Evolutionary conservation across 1,140 invertebrate species (phyloP).

Genomic region (Neotoxoptera formosana): DNA sequence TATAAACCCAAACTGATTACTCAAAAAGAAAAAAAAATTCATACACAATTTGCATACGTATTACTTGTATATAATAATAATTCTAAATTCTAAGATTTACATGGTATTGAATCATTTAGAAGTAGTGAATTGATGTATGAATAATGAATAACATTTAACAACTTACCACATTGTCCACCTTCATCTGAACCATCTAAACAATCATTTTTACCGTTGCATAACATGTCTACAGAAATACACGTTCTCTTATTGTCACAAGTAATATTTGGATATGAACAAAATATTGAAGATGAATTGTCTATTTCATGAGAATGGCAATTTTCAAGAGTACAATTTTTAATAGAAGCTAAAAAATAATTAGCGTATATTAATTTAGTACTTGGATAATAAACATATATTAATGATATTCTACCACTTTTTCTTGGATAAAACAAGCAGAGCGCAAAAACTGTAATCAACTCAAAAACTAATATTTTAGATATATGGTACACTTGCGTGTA

Average conservation of each 20-base stretch:
- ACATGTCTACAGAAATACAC: slow-evolving; percentile 72
- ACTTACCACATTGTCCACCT: slow-evolving; percentile 75
- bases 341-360: background rate
- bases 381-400: background rate
- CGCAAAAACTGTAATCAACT: too few species aligned
- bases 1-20: background rate
- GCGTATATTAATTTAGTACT: background rate
- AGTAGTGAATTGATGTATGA: background rate
- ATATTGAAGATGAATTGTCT: slow-evolving; percentile 59
- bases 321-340: slow-evolving; percentile 39
- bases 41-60: background rate
- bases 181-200: slow-evolving; percentile 84
- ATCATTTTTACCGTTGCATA: slow-evolving; percentile 74
- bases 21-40: background rate
- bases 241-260: slow-evolving; percentile 72
- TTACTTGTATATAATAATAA: too few species aligned
- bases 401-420: background rate
- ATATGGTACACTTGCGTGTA: background rate
- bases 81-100: too few species aligned
- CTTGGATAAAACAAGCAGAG: too few species aligned
- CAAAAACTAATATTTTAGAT: background rate
- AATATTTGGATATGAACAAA: slow-evolving; percentile 71
- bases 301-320: slow-evolving; percentile 31
- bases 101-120: background rate
- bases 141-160: background rate